phyloP scores from a whole-genome alignment of 1,140 invertebrate genomes.

The Scaptomyza hsui region DNA sequence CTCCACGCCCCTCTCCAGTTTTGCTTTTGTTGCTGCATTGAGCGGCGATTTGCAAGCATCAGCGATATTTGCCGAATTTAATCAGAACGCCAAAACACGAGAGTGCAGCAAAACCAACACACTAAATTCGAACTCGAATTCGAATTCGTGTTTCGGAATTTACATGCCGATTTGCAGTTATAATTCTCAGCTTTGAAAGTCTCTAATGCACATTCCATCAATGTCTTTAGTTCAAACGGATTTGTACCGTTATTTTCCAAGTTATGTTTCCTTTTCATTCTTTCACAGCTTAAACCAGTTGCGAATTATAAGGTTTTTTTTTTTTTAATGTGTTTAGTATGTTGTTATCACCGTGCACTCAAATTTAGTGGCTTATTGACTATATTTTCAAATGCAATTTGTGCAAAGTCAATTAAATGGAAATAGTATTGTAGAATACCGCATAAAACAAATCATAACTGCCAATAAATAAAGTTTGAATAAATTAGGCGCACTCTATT shows the following conservation, averaged over 20 bases:
- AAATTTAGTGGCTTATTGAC: slow-evolving; percentile 5
- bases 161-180: neutral
- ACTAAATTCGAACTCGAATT: slow-evolving; percentile 5
- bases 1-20: slow-evolving; percentile 17
- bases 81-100: slow-evolving; percentile 66
- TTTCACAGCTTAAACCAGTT: no score
- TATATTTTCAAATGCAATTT: slow-evolving; percentile 65
- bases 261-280: no score
- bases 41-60: slow-evolving; percentile 76
- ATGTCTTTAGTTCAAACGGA: neutral
- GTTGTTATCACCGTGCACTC: no score
- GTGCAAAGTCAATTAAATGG: slow-evolving; percentile 72
- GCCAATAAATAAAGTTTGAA: slow-evolving; percentile 77
- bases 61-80: slow-evolving; percentile 81
- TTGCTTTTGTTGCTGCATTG: slow-evolving; percentile 41
- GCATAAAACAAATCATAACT: slow-evolving; percentile 74
- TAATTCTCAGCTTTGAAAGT: slow-evolving; percentile 21
- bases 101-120: slow-evolving; percentile 41
- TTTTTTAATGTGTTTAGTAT: no score
- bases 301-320: no score
- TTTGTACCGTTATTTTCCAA: neutral
- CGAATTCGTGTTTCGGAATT: slow-evolving; percentile 21
- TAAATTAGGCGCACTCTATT: slow-evolving; percentile 59
- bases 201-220: neutral
- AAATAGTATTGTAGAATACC: slow-evolving; percentile 1